A percentile compares a stretch with the other conserved stretches of the same genome.
phyloP scores from a whole-genome alignment of 2,888 invertebrate genomes.

The Drosophila anomalata region DNA sequence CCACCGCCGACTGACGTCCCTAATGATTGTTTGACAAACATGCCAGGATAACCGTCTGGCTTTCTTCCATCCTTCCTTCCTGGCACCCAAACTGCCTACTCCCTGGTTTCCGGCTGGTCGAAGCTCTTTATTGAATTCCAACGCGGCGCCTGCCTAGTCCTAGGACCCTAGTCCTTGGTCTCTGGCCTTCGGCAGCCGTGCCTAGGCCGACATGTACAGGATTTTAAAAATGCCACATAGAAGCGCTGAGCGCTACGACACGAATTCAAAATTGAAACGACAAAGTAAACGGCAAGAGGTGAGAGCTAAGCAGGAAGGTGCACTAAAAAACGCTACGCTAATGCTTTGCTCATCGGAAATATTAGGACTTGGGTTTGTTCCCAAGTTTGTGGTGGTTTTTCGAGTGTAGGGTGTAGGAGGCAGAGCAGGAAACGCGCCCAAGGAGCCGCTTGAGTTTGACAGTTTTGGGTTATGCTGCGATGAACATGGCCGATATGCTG shows the following conservation, averaged over 20 bases:
- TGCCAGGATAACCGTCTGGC: conserved; percentile 37
- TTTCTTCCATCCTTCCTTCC: conserved; percentile 6
- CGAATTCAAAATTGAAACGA: conserved; percentile 71
- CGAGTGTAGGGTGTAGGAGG: not conserved
- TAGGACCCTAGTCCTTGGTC: conserved; percentile 18
- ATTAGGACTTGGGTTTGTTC: not conserved
- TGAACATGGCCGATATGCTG: conserved; percentile 64
- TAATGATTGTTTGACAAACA: conserved; percentile 77
- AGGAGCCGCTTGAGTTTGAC: conserved; percentile 67
- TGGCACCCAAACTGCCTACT: conserved; percentile 17
- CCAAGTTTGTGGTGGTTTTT: conserved; percentile 2
- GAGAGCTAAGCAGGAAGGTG: conserved; percentile 8
- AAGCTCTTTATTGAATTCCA: conserved; percentile 72
- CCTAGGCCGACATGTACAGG: conserved; percentile 67
- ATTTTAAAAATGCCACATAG: conserved; percentile 72
- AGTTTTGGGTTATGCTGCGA: conserved; percentile 75
- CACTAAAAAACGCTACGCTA: not conserved
- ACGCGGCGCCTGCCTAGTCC: conserved; percentile 26
- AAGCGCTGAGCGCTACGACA: conserved; percentile 64
- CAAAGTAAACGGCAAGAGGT: conserved; percentile 61
- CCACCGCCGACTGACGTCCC: conserved; percentile 59
- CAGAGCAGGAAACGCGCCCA: conserved; percentile 17
- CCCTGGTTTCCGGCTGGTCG: conserved; percentile 11
- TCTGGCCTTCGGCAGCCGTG: conserved; percentile 32
- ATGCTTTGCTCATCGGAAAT: not conserved